Evolutionary conservation across 2,113 vertebrate genomes (phyloP).

Genomic region (Pyxicephalus adspersus): DNA sequence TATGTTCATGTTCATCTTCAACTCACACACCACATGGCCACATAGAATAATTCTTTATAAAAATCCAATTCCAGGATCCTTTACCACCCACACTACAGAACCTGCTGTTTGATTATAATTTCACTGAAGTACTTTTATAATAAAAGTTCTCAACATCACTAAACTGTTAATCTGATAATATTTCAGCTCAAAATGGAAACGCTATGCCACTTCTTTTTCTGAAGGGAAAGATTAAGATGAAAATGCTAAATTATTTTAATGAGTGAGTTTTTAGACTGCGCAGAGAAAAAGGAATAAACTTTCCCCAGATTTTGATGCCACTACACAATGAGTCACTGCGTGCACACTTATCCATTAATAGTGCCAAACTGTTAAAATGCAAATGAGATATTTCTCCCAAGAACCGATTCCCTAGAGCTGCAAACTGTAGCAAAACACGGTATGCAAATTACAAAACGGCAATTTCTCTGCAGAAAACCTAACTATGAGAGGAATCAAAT

Average conservation of each 20-base stretch:
- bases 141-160: background rate
- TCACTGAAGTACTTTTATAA: background rate
- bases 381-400: slow-evolving; percentile 37
- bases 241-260: slow-evolving; percentile 29
- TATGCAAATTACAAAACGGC: slow-evolving; percentile 39
- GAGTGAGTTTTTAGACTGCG: background rate
- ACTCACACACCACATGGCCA: background rate
- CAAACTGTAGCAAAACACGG: background rate
- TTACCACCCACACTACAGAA: background rate
- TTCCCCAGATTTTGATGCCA: background rate
- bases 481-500: background rate
- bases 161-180: slow-evolving; percentile 3
- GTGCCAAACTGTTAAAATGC: slow-evolving; percentile 38
- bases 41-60: background rate
- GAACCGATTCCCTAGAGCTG: slow-evolving; percentile 28
- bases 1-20: background rate
- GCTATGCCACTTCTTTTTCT: background rate
- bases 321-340: slow-evolving; percentile 6
- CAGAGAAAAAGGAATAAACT: background rate
- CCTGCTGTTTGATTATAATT: background rate
- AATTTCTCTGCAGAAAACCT: background rate
- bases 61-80: slow-evolving; percentile 8
- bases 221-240: slow-evolving; percentile 14
- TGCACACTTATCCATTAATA: slow-evolving; percentile 28
- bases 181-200: background rate